These are phyloP conservation scores for Ornithoptera priamus DNA, from an alignment of 2,888 invertebrate species.

Conservation along the genomic window DNA sequence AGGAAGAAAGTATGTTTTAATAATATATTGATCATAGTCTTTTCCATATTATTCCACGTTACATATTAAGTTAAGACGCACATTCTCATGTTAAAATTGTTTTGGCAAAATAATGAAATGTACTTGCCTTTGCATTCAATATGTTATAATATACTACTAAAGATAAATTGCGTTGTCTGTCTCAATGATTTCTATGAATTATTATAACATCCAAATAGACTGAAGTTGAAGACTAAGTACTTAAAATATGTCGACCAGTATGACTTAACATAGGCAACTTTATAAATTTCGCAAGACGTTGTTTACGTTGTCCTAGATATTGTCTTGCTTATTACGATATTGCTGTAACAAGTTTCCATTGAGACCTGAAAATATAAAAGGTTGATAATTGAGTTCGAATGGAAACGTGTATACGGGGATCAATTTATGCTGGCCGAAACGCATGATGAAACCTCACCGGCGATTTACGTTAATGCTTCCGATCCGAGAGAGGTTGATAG, in stretches of 20 bases:
- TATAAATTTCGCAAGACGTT: conserved; percentile 33
- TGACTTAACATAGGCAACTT: conserved; percentile 14
- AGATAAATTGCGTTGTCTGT: no score
- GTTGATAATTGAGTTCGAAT: not conserved
- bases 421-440: conserved; percentile 5
- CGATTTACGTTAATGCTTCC: conserved; percentile 17
- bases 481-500: not conserved
- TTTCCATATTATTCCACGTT: no score
- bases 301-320: conserved; percentile 34
- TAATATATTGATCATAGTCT: no score
- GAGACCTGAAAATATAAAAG: conserved; percentile 11
- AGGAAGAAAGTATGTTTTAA: no score
- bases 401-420: conserved; percentile 1
- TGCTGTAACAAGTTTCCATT: conserved; percentile 4
- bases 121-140: no score
- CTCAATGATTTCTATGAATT: no score
- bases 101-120: no score
- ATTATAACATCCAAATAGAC: no score
- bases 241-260: not conserved
- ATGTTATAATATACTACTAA: no score
- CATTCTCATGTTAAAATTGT: no score
- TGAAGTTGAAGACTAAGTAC: no score
- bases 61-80: no score
- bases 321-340: conserved; percentile 27
- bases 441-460: conserved; percentile 15